Base-by-base conservation (phyloP, 2,113 vertebrate genomes). In the Chaetodon auriga region DNA sequence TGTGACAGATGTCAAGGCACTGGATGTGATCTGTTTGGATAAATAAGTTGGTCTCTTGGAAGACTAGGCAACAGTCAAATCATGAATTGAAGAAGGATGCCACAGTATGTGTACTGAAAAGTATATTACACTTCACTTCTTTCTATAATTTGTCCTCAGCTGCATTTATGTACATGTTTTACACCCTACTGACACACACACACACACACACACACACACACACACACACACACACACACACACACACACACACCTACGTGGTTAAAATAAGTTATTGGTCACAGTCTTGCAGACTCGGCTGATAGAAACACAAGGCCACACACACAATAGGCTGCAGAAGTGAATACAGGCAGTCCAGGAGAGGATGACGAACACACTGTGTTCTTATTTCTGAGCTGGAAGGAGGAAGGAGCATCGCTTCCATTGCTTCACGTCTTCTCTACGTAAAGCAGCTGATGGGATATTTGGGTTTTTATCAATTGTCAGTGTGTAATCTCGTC, bases 221-320 rank as follows among this genome's bases (percentile, higher is more conserved):
- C 30, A 30, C 30, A 30, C 30, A 30, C 30, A 30, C 30, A 30
- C 30, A 30, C 30, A 30, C 30, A 30, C 30, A 30, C 30, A 30
- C 30, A 30, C 30, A 30, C 30, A 30, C 30, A 30, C 30, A 30
- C 30, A 30, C 30, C 23, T 41, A 45, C 15, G 7, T n/a, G 21
- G 41, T 58, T 43, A 58, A 30, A 75, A 19, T 73, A 45, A 78
- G 16, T 66, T 16, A 21, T 38, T 9, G 23, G 66, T 54, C 46
- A 45, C 36, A 43, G 38, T 41, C 25, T 45, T 21, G 35, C 25
- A 69, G 66, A 53, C 30, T 68, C 36, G 30, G 25, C 41, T 63
- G 3, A 63, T 19, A 81, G 70, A 71, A 80, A 21, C 57, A 63
- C 73, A 82, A 82, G 81, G 81, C 30, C 63, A 70, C 36, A 41